Evolutionary conservation across 2,113 vertebrate genomes (phyloP).

Genomic region (Emydura subglobosa): DNA sequence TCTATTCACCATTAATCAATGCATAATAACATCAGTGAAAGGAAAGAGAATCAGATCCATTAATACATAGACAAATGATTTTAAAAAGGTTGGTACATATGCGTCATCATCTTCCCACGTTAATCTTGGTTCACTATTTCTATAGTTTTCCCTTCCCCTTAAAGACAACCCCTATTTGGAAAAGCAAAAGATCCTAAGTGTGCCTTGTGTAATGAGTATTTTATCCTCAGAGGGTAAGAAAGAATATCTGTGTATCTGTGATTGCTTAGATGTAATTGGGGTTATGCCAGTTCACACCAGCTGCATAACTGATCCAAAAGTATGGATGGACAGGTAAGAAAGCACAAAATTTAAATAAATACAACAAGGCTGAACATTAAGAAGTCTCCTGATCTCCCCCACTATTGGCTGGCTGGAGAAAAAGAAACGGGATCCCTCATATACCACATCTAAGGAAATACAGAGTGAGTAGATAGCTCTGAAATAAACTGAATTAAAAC

Average conservation of each 20-base stretch:
- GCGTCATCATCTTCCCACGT: background rate
- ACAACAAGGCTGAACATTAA: conserved; percentile 37
- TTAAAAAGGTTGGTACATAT: background rate
- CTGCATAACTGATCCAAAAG: background rate
- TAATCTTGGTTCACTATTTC: background rate
- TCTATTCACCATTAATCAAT: background rate
- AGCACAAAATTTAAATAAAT: conserved; percentile 3
- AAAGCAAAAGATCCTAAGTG: too few species aligned
- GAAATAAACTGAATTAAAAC: conserved; percentile 62
- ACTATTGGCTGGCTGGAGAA: conserved; percentile 40
- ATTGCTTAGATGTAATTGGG: background rate
- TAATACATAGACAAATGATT: background rate
- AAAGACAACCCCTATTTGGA: background rate
- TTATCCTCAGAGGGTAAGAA: background rate
- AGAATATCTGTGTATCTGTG: background rate
- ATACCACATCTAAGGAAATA: conserved; percentile 32
- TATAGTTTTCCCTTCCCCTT: background rate
- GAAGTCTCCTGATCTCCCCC: conserved; percentile 17
- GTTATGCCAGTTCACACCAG: background rate
- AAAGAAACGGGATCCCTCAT: background rate
- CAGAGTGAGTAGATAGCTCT: background rate
- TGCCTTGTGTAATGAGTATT: background rate
- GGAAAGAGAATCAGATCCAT: background rate
- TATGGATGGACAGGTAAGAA: background rate
- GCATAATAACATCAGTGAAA: background rate